Base-by-base conservation (phyloP, 2,888 invertebrate species). In the Pandemis heparana region DNA sequence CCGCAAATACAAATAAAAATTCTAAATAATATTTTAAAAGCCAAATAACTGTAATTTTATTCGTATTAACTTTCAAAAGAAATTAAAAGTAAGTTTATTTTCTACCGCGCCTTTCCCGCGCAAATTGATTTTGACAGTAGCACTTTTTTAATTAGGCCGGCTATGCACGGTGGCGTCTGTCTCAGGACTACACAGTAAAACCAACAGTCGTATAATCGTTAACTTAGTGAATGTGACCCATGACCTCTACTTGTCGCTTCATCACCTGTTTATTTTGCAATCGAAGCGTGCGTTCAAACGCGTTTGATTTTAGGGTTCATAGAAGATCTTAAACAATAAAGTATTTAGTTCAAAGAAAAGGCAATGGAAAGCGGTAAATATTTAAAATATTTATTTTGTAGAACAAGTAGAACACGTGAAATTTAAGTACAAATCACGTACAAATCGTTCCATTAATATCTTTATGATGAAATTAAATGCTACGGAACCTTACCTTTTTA, bases 201-300 rank as follows among this genome's bases (percentile, higher is more conserved):
- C 66, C 71, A 65, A 48, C 51, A 65, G 65, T 9, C 51, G 71
- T 71, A 67, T 67, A 67, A 61, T 71, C 41, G 61, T 71, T 66
- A 43, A 61, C 64, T 39, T 46, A 23, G 71, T 67, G 71, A 71
- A 62, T 71, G 71, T 62, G 71, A 67, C 70, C 70, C 46, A 9
- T 38, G 70, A 66, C 70, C 74, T 61, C 61, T 71, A 71, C 70
- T 43, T 71, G 53, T 39, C 61, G 65, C 70, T 66, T 43, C 60
- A 51, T 62, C 74, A 62, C 65, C 68, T 68, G 61, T 59, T 69
- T 60, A 59, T 69, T 70, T 74, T 70, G 74, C 74, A 74, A 74
- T 61, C 70, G 14, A 59, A 70, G 74, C 70, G 41, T 38, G 70
- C 64, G 60, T 65, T 51, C 68, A 60, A 41, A 56, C 12, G 32